Evolutionary conservation across 2,797 vertebrate genomes (phyloP).

Genomic region (Eulemur coronatus): DNA sequence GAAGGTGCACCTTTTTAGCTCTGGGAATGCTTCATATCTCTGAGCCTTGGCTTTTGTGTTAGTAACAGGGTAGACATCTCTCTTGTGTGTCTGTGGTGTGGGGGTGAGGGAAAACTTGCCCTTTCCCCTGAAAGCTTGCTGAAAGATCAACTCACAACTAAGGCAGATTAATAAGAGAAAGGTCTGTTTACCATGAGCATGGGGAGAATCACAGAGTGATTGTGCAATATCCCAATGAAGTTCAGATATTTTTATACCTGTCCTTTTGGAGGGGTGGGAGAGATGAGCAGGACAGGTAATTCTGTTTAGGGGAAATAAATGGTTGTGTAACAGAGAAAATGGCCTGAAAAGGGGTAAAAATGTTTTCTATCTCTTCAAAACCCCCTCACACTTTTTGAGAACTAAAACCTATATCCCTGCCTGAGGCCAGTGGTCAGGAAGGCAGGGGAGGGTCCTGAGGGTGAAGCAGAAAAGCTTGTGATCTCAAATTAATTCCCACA

Average conservation of each 20-base stretch:
- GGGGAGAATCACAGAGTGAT: background rate
- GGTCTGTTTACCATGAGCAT: background rate
- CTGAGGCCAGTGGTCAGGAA: no score
- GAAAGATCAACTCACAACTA: no score
- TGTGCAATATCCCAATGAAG: background rate
- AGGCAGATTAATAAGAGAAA: no score
- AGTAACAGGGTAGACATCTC: background rate
- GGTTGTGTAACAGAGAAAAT: no score
- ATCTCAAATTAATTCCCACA: slow-evolving; percentile 45
- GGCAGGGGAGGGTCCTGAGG: background rate
- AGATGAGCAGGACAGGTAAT: background rate
- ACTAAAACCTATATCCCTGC: no score
- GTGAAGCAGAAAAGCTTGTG: slow-evolving; percentile 33
- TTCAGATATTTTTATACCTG: background rate
- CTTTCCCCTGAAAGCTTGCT: no score
- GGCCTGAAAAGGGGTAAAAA: no score
- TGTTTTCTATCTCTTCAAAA: no score
- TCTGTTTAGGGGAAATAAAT: background rate
- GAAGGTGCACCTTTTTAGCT: background rate
- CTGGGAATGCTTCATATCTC: background rate
- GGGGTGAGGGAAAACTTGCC: no score
- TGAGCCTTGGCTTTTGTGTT: background rate
- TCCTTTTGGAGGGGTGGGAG: background rate
- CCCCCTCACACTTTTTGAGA: no score
- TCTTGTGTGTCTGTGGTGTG: background rate